These are phyloP conservation scores for Listronotus bonariensis DNA, from an alignment of 1,140 invertebrate genomes.

Conservation along the genomic window DNA sequence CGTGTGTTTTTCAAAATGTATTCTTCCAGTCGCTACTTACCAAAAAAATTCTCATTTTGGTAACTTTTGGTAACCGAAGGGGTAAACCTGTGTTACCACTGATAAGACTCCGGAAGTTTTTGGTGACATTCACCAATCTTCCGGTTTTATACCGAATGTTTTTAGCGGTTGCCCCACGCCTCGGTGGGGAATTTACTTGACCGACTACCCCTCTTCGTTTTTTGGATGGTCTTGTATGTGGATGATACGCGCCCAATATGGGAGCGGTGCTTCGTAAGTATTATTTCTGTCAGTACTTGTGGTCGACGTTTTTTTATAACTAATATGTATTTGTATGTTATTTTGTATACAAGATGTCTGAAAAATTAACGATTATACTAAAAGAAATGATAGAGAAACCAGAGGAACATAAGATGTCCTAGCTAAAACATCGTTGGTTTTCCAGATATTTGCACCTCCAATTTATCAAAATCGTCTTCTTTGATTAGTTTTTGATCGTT, in stretches of 20 bases:
- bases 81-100: conserved; percentile 2
- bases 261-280: conserved; percentile 11
- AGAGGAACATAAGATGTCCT: too few species aligned
- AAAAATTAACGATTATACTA: too few species aligned
- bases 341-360: too few species aligned
- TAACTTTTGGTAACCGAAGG: background rate
- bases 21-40: background rate
- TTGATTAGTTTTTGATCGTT: too few species aligned
- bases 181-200: background rate
- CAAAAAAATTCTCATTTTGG: conserved; percentile 14
- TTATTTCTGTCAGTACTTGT: conserved; percentile 6
- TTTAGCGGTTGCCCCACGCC: conserved; percentile 13
- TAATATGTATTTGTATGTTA: too few species aligned
- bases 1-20: background rate
- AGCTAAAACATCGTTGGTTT: too few species aligned
- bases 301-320: too few species aligned
- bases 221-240: too few species aligned
- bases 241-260: conserved; percentile 4
- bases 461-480: too few species aligned
- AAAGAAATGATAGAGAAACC: too few species aligned
- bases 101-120: conserved; percentile 20
- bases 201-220: background rate
- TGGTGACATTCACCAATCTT: background rate
- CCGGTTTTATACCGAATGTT: conserved; percentile 17
- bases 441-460: too few species aligned